phyloP scores from a whole-genome alignment of 2,113 vertebrate species.

The Lagenorhynchus albirostris region DNA sequence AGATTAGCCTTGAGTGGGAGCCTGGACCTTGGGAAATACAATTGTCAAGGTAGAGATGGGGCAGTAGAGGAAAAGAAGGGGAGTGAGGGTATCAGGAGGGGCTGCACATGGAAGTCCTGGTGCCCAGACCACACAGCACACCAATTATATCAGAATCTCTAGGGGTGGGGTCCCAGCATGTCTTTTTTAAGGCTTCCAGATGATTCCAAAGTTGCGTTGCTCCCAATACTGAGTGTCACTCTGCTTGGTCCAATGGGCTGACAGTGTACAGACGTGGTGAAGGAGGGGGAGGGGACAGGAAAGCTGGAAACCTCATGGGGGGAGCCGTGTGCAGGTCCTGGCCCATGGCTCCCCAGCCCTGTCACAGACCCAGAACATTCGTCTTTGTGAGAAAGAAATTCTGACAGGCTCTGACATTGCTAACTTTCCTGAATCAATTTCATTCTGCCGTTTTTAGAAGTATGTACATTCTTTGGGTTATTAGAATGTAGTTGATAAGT shows the following conservation, averaged over 20 bases:
- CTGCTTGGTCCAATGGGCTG: not conserved
- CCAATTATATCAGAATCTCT: not conserved
- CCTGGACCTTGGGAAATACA: not conserved
- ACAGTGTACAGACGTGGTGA: not conserved
- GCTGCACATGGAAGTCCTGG: not conserved
- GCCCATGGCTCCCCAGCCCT: not conserved
- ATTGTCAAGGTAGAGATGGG: not conserved
- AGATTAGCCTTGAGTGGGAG: not conserved
- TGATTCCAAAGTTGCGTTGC: not conserved
- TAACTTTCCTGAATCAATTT: not conserved
- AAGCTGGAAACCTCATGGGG: not conserved
- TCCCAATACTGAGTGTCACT: not conserved
- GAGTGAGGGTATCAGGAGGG: not conserved
- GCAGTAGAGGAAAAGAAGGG: not conserved
- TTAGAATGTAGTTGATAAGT: not conserved
- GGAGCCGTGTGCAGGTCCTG: fast-evolving
- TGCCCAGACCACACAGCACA: not conserved
- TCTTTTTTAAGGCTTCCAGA: not conserved
- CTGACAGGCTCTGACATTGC: not conserved
- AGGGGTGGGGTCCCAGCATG: too few relatives aligned
- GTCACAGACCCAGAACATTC: not conserved
- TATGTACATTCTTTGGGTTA: not conserved
- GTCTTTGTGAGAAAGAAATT: not conserved
- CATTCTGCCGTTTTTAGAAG: not conserved
- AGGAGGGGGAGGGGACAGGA: too few relatives aligned